Base-by-base conservation (phyloP, 2,888 invertebrate species). In the Heteromyza rotundicornis region DNA sequence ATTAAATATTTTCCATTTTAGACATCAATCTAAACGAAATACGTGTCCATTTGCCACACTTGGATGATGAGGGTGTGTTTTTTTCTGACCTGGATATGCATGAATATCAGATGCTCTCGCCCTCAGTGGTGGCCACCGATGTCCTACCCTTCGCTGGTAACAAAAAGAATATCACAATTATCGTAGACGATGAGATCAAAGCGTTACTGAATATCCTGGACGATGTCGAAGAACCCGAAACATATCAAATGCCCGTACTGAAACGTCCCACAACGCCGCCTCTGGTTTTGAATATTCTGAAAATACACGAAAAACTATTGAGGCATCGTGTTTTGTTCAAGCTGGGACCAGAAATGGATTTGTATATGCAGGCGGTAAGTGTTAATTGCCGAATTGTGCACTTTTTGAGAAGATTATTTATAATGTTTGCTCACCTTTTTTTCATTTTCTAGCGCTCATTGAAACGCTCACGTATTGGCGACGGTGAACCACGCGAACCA, bases 51-150 rank as follows among this genome's bases (percentile, higher is more conserved):
- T 57, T 76, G 19, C 72, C 73, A 35, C 65, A 68, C 57, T 40
- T 64, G 57, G 76, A 82, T 65, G 81, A 81, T 65, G 82, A 82
- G 67, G 82, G 82, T 62, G 74, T 82, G 61, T 78, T 70, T 62
- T 77, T 82, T 66, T 73, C 81, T 59, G 82, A 82, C 64, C 58
- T 76, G 20, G 80, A 80, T 62, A 80, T 80, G 49, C 66, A 71
- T 24, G 79, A 76, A 14, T 66, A 65, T 2, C 70, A 64, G 32
- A 73, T 78, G 70, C 62, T 80, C 2, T 76, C 75, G 27, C 80
- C 80, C 1, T 69, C 70, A 24, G 74, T 78, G 7, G 67, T 74
- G 51, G 68, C 74, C 0, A 66, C 69, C 7, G 79, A 80, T 65
- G 76, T 80, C 24, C 66, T 79, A 16, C 73, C 74, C 1, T 68